These are phyloP conservation scores for Hydractinia symbiolongicarpus DNA, from an alignment of 30 jellyfish, hydroid and myxozoan species.

Conservation along the genomic window DNA sequence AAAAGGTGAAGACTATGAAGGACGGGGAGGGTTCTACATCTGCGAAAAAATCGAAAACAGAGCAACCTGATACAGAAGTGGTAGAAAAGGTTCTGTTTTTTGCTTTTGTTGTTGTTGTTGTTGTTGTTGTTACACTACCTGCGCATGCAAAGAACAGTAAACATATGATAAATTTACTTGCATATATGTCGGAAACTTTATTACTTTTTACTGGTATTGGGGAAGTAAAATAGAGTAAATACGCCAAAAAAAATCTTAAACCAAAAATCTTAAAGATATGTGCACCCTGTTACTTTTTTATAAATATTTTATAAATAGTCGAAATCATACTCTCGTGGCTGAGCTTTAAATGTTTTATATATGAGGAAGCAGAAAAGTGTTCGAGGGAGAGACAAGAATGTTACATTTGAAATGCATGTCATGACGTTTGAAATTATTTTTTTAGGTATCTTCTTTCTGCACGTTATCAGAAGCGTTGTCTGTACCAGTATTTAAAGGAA, in stretches of 20 bases:
- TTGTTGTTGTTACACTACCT: background rate
- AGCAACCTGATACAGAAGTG: conserved; percentile 11
- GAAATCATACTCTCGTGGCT: no score
- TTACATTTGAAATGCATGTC: background rate
- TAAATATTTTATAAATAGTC: no score
- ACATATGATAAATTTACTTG: background rate
- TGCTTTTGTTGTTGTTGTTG: background rate
- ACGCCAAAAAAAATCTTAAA: no score
- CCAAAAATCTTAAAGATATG: no score
- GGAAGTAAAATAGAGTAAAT: no score
- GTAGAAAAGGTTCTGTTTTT: conserved; percentile 26
- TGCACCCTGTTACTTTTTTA: no score
- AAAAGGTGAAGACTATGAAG: background rate
- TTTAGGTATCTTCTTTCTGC: conserved; percentile 51
- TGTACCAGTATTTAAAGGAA: conserved; percentile 40
- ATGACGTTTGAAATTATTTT: background rate
- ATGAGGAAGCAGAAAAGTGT: no score
- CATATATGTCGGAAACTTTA: no score
- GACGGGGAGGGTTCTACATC: background rate
- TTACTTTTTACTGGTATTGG: no score
- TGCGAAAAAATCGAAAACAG: conserved; percentile 3
- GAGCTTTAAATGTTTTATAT: no score
- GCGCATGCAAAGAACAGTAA: background rate
- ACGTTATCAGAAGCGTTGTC: conserved; percentile 58
- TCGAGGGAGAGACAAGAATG: background rate